These are phyloP conservation scores for Oscheius sp. DNA, from an alignment of 2,888 invertebrate species.

Conservation along the genomic window DNA sequence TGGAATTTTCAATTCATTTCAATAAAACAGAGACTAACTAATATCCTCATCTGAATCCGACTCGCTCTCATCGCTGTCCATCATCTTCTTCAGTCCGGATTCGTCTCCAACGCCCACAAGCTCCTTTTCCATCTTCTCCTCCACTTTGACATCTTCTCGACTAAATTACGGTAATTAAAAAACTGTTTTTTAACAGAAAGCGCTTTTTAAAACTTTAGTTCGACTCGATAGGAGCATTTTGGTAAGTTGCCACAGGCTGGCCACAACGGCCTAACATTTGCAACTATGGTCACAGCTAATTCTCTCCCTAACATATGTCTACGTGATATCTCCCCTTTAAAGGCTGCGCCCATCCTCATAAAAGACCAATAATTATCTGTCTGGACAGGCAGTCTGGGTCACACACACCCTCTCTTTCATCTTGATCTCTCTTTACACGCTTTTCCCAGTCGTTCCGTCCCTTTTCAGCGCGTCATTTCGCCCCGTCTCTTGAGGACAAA, in stretches of 20 bases:
- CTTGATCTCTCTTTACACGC: too few species aligned
- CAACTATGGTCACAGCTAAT: too few species aligned
- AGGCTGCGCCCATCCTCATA: too few species aligned
- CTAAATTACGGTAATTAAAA: slow-evolving; percentile 48
- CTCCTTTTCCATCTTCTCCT: slow-evolving; percentile 83
- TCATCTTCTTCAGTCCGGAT: slow-evolving; percentile 81
- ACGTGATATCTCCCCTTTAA: too few species aligned
- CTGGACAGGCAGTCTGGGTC: too few species aligned
- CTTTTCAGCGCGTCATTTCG: too few species aligned
- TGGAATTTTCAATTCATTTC: slow-evolving; percentile 31
- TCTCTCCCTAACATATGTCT: too few species aligned
- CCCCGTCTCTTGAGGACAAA: too few species aligned
- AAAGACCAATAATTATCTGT: too few species aligned
- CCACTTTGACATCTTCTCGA: slow-evolving; percentile 66
- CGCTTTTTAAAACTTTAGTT: neutral
- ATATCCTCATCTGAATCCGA: slow-evolving; percentile 59
- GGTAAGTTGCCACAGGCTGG: neutral
- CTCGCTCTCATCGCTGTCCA: slow-evolving; percentile 57
- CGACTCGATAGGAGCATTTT: neutral
- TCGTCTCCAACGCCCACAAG: slow-evolving; percentile 91
- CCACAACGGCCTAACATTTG: too few species aligned
- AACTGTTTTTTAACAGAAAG: slow-evolving; percentile 2
- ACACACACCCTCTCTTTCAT: too few species aligned
- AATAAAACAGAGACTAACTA: slow-evolving; percentile 13
- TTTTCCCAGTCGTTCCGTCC: too few species aligned